phyloP scores from a whole-genome alignment of 2,888 invertebrate genomes.

The Ceratothoa steindachneri region DNA sequence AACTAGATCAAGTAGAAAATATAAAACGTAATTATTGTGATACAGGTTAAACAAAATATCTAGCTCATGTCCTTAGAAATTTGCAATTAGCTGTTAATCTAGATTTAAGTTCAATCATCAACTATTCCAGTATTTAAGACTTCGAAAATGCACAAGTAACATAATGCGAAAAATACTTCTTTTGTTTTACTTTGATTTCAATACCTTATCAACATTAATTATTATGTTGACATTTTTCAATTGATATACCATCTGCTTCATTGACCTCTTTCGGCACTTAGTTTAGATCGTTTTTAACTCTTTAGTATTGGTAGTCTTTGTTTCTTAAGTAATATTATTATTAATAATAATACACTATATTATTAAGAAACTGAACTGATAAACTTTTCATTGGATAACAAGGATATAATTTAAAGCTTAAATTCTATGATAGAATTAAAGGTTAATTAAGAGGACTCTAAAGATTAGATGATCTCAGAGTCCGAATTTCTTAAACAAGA shows the following conservation, averaged over 20 bases:
- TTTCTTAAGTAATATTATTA: background rate
- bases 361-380: background rate
- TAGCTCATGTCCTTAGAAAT: background rate
- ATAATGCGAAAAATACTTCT: background rate
- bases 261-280: background rate
- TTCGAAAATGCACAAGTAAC: background rate
- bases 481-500: constrained; percentile 90
- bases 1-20: background rate
- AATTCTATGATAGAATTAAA: constrained; percentile 9
- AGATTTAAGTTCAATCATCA: background rate
- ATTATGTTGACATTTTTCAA: background rate
- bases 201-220: background rate
- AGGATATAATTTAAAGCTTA: constrained; percentile 13
- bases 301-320: too few relatives aligned
- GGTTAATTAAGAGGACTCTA: constrained; percentile 10
- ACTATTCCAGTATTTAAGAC: background rate
- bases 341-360: background rate
- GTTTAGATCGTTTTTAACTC: background rate
- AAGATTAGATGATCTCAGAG: constrained; percentile 58
- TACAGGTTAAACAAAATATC: background rate
- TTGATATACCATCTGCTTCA: background rate
- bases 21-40: background rate
- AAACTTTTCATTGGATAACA: constrained; percentile 12
- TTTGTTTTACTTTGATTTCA: background rate
- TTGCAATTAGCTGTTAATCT: background rate